Evolutionary conservation across 2,797 vertebrate species (phyloP).

Genomic region (Mus caroli): DNA sequence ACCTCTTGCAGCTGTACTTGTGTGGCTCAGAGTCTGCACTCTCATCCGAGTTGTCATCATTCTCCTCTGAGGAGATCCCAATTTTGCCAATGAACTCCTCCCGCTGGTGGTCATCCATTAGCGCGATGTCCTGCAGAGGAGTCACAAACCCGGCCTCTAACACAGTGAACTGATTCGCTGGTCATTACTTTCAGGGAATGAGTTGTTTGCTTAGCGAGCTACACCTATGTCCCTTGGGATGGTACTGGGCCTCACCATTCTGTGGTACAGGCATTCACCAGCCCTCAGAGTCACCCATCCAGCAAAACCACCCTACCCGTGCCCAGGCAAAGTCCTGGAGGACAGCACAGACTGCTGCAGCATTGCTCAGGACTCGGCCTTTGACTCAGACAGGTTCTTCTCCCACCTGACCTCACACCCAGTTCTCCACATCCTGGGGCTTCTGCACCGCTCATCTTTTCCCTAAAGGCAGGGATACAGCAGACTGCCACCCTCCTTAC

Average conservation of each 20-base stretch:
- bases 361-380: neutral
- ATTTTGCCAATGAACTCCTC: constrained; percentile 98
- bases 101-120: constrained; percentile 98
- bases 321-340: neutral
- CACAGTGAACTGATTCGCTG: neutral
- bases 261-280: neutral
- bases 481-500: neutral
- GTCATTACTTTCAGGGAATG: neutral
- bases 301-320: neutral
- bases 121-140: constrained; percentile 94
- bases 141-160: neutral
- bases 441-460: neutral
- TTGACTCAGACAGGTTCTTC: neutral
- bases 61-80: constrained; percentile 96
- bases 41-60: constrained; percentile 94
- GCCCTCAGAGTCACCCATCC: neutral
- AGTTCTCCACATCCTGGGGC: neutral
- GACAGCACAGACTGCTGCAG: neutral
- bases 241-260: neutral
- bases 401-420: neutral
- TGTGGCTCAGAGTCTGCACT: constrained; percentile 95
- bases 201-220: neutral
- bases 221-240: neutral
- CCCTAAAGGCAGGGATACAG: neutral
- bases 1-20: constrained; percentile 99